Evolutionary conservation across 2,888 invertebrate species (phyloP).

Genomic region (Bibio marci): DNA sequence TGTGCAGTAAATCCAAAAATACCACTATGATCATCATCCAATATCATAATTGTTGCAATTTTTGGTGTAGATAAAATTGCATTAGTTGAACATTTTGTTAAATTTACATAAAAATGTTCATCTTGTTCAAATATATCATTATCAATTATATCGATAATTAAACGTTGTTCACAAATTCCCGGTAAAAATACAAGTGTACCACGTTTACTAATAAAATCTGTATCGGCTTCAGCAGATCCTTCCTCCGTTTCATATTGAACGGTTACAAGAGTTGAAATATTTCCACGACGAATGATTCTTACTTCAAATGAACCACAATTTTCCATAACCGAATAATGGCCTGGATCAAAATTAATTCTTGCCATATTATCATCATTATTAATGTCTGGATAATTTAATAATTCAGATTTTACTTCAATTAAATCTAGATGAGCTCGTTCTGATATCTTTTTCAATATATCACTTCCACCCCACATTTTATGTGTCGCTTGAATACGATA

Average conservation of each 20-base stretch:
- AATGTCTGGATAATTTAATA: constrained; percentile 43
- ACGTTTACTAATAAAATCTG: constrained; percentile 77
- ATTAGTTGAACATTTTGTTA: constrained; percentile 51
- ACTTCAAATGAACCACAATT: constrained; percentile 91
- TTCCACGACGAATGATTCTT: constrained; percentile 71
- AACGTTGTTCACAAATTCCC: constrained; percentile 73
- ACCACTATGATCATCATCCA: constrained; percentile 98
- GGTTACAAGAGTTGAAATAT: constrained; percentile 56
- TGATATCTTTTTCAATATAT: constrained; percentile 74
- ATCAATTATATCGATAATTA: constrained; percentile 87
- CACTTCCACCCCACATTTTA: constrained; percentile 87
- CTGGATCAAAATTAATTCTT: constrained; percentile 82
- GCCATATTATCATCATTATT: constrained; percentile 45
- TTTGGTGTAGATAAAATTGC: constrained; percentile 65
- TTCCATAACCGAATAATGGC: constrained; percentile 97
- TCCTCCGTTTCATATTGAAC: constrained; percentile 94
- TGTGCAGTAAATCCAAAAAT: constrained; percentile 83
- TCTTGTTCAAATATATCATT: constrained; percentile 99
- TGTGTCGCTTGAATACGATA: constrained; percentile 92
- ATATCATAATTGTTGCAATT: constrained; percentile 91
- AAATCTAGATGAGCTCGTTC: constrained; percentile 74
- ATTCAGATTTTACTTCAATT: constrained; percentile 60
- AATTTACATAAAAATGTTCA: constrained; percentile 91
- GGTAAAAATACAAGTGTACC: constrained; percentile 78
- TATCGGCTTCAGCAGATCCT: constrained; percentile 91